Base-by-base conservation (phyloP, 2,888 invertebrate genomes). In the Cartodere bifasciata region DNA sequence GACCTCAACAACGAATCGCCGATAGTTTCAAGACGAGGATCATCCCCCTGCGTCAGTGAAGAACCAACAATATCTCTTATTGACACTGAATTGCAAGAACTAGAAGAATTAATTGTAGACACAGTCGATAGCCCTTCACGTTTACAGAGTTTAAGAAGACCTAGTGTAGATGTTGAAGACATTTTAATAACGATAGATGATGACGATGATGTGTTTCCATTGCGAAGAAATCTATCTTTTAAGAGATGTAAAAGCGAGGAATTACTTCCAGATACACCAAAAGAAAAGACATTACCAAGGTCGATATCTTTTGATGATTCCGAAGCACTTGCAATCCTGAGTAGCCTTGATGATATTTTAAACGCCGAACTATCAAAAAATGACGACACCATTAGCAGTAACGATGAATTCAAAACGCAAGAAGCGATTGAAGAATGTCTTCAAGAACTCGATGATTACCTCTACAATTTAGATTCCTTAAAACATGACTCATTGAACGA, bases 281-380 rank as follows among this genome's bases (percentile, higher is more conserved):
- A n/a, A n/a, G 16, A 26, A 13, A 28, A 29, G 9, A 31, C 23
- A 11, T 16, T 34, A 5, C 35, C 33, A 20, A 37, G 31, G 14
- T 35, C 38, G n/a, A 32, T 29, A 31, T 37, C 39, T 2, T 34
- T 32, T 16, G 44, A 45, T 14, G 45, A 50, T 34, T 36, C 46
- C 4, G 58, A 60, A 39, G 58, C 56, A 4, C 63, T 72, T 60
- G 62, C 66, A 49, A 67, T 72, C 37, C 55, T 72, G 40, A 65
- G 67, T 45, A 68, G 68, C 49, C 54, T 72, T 39, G 72, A 72
- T 51, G 67, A 69, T 50, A 65, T 70, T 35, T 51, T 72, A 42
- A 68, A 72, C 10, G 24, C 28, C 12, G 22, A 32, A 21, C 22
- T 35, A 9, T 31, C 35, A 39, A 39, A 36, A 24, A 62, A 63